phyloP scores from a whole-genome alignment of 1,140 invertebrate genomes.

The Drosophila pruinosa region DNA sequence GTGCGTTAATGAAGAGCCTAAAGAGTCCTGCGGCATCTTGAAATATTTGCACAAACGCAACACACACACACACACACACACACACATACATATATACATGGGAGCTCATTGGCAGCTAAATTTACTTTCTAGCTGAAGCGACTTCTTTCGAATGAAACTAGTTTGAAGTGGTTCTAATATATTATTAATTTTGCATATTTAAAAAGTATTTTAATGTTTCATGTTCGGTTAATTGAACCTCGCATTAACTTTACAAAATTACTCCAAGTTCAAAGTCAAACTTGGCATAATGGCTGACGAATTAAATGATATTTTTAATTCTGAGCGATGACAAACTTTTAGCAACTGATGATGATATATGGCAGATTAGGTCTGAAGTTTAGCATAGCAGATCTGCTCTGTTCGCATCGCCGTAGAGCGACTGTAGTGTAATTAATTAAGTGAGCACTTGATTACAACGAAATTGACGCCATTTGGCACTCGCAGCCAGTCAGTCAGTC shows the following conservation, averaged over 20 bases:
- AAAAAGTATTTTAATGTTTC: neutral
- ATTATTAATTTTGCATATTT: neutral
- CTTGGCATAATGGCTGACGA: no score
- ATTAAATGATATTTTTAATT: no score
- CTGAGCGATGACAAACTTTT: no score
- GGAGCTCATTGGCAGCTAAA: neutral
- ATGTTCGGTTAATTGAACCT: no score
- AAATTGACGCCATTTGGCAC: constrained; percentile 71
- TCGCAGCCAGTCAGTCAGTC: constrained; percentile 12
- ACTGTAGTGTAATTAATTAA: constrained; percentile 63
- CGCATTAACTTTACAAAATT: no score
- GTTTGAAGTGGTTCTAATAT: neutral
- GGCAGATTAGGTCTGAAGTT: neutral
- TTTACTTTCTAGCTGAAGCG: neutral
- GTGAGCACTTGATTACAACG: constrained; percentile 69
- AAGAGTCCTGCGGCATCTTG: constrained; percentile 10
- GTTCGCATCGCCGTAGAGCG: constrained; percentile 8
- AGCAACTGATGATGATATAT: no score
- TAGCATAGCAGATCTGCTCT: neutral
- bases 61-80: neutral
- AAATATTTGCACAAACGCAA: constrained; percentile 10
- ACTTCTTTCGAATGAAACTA: neutral
- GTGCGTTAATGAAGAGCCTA: constrained; percentile 37
- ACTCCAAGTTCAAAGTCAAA: no score
- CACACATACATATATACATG: no score